These are phyloP conservation scores for Euleptes europaea DNA, from an alignment of 2,113 vertebrate species.

Conservation along the genomic window DNA sequence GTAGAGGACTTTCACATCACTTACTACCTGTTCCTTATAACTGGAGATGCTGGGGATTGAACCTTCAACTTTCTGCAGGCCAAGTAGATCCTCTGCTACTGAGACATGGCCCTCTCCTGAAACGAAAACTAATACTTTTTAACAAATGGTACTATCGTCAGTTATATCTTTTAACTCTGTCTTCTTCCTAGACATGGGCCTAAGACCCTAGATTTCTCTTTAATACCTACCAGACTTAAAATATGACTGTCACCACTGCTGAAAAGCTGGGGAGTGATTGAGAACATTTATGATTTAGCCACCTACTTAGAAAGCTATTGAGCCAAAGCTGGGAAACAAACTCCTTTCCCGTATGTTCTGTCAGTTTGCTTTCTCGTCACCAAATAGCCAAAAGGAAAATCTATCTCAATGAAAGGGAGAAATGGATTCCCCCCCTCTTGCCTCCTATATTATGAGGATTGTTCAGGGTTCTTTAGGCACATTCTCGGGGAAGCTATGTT, in stretches of 20 bases:
- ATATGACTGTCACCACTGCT: background rate
- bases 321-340: background rate
- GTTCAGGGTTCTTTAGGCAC: background rate
- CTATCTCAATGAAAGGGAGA: conserved; percentile 16
- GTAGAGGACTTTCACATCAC: too few relatives aligned
- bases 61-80: too few relatives aligned
- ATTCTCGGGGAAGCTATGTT: conserved; percentile 39
- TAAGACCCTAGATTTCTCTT: background rate
- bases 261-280: conserved; percentile 3
- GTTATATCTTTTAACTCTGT: background rate
- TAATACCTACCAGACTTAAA: background rate
- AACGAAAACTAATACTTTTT: too few relatives aligned
- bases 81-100: too few relatives aligned
- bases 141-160: too few relatives aligned
- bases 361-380: background rate
- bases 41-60: too few relatives aligned
- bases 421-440: background rate
- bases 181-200: background rate
- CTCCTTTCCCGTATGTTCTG: conserved; percentile 1
- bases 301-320: background rate
- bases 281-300: background rate
- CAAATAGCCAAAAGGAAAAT: conserved; percentile 20
- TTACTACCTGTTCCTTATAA: too few relatives aligned
- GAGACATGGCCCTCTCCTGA: too few relatives aligned
- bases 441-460: conserved; percentile 14